Percentiles rank a stretch among this genome's conserved stretches.
Evolutionary conservation across 1,140 invertebrate species (phyloP).

Genomic region (Caenorhabditis remanei): DNA sequence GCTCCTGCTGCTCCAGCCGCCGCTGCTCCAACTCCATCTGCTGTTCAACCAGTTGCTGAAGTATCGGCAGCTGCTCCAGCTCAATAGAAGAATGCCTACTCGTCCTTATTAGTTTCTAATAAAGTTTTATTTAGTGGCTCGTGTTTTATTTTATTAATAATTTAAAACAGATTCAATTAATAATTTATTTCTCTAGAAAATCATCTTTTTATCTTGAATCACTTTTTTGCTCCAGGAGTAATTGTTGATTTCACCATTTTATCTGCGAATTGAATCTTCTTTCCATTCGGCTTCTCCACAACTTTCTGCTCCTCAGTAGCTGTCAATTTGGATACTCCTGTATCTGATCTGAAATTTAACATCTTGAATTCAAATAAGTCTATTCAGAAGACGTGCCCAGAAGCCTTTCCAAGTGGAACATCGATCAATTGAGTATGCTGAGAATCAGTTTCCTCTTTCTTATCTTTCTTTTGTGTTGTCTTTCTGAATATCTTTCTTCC

Average conservation of each 20-base stretch:
- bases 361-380: background rate
- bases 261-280: conserved; percentile 41
- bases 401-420: conserved; percentile 9
- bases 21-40: background rate
- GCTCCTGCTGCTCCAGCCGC: conserved; percentile 7
- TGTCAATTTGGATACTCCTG: background rate
- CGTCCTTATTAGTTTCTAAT: background rate
- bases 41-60: background rate
- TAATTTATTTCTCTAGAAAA: background rate
- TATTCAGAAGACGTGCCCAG: background rate
- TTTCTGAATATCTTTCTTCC: conserved; percentile 14
- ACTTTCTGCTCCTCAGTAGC: conserved; percentile 1
- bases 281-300: conserved; percentile 31
- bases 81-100: background rate
- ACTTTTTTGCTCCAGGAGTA: background rate
- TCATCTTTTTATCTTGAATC: background rate
- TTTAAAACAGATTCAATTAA: background rate
- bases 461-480: background rate
- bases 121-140: conserved; percentile 8
- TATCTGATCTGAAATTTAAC: background rate
- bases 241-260: conserved; percentile 30
- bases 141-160: background rate
- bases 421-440: conserved; percentile 32
- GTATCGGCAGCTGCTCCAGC: background rate
- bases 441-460: conserved; percentile 26